Conservation (phyloP, 1,140 invertebrate species). For the Drosophila aff. region DNA sequence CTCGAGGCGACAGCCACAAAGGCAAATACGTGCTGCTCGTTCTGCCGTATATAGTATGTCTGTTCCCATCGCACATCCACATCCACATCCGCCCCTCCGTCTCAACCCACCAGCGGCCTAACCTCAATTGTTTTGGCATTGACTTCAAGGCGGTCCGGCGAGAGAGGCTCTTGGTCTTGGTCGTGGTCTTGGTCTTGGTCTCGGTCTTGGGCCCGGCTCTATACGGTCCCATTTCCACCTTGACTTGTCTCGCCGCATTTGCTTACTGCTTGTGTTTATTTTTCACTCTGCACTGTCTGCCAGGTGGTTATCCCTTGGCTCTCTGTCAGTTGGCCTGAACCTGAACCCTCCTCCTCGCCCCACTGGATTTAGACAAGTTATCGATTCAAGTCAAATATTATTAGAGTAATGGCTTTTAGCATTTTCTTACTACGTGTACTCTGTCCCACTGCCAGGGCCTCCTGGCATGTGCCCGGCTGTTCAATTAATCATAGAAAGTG, state of each 20-base stretch:
- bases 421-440: constrained; percentile 11
- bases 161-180: constrained; percentile 47
- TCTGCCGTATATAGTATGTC: constrained; percentile 17
- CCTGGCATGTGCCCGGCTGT: constrained; percentile 1
- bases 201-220: constrained; percentile 9
- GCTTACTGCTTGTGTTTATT: constrained; percentile 57
- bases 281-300: constrained; percentile 56
- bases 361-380: constrained; percentile 62
- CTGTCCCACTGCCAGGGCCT: not conserved
- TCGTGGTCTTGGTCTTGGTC: constrained; percentile 48
- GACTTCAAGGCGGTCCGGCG: constrained; percentile 68
- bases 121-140: constrained; percentile 78
- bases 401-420: constrained; percentile 68
- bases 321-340: constrained; percentile 37
- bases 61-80: constrained; percentile 19
- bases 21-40: constrained; percentile 44
- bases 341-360: not conserved
- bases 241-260: constrained; percentile 50
- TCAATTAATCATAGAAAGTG: constrained; percentile 45
- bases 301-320: constrained; percentile 50
- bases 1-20: constrained; percentile 45
- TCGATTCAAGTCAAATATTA: constrained; percentile 75
- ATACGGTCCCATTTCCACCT: constrained; percentile 36
- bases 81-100: not conserved
- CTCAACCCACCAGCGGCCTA: constrained; percentile 13